A percentile compares a stretch with the other conserved stretches of the same genome.
Conservation (phyloP, 1,140 invertebrate species). For the Drosophila seguyi region DNA sequence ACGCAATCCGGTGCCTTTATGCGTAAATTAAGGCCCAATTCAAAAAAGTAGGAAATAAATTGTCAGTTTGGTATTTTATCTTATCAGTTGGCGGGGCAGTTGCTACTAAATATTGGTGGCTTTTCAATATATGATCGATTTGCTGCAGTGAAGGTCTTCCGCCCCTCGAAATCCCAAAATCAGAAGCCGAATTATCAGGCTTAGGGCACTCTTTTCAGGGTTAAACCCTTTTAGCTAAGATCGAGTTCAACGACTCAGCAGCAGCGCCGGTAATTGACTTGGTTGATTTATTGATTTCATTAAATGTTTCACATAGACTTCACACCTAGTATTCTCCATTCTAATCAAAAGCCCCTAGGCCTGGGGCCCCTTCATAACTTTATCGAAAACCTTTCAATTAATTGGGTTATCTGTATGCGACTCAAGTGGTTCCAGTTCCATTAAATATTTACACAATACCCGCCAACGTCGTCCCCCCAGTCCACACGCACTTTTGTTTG, state of each 20-base stretch:
- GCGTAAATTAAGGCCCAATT: slow-evolving; percentile 41
- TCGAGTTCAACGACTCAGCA: slow-evolving; percentile 54
- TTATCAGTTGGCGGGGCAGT: slow-evolving; percentile 41
- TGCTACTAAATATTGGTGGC: slow-evolving; percentile 22
- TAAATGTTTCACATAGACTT: slow-evolving; percentile 20
- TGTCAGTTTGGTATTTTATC: slow-evolving; percentile 73
- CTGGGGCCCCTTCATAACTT: slow-evolving; percentile 65
- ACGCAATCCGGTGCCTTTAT: slow-evolving; percentile 3
- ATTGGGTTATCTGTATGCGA: slow-evolving; percentile 73
- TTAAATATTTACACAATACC: slow-evolving; percentile 66
- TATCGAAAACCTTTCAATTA: slow-evolving; percentile 82
- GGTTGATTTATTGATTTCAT: slow-evolving; percentile 43
- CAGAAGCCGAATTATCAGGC: slow-evolving; percentile 21
- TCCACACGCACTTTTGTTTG: slow-evolving; percentile 17
- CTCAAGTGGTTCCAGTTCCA: slow-evolving; percentile 54
- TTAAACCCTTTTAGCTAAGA: slow-evolving; percentile 37
- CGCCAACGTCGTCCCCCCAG: slow-evolving; percentile 2
- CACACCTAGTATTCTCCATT: slow-evolving; percentile 12
- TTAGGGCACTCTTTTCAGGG: slow-evolving; percentile 42
- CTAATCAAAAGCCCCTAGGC: slow-evolving; percentile 58
- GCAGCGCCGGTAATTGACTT: slow-evolving; percentile 46
- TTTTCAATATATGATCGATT: slow-evolving; percentile 56
- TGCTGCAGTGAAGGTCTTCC: slow-evolving; percentile 58
- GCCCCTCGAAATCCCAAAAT: slow-evolving; percentile 19
- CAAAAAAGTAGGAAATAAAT: slow-evolving; percentile 26